Base-by-base conservation (phyloP, 2,113 vertebrate species). In the Irena cyanogastra region DNA sequence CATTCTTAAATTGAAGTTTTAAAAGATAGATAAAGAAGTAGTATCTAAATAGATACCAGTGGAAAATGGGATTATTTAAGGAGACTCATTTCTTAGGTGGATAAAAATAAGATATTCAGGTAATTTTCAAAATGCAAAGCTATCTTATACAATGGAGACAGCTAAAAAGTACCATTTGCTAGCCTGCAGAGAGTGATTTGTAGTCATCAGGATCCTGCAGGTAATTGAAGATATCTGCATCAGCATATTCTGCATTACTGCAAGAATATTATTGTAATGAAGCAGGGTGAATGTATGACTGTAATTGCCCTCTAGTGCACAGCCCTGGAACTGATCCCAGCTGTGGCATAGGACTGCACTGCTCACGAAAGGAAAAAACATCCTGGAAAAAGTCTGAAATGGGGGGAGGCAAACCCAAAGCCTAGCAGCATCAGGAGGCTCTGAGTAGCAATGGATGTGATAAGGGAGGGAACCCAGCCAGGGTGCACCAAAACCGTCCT, bases 281-380 rank as follows among this genome's bases (percentile, higher is more conserved):
- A 72, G 54, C 16, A 1, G 68, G 0, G 2, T 0, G 5, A 15
- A 18, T 54, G 22, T 81, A 78, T 2, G 21, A 56, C 54, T 81
- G 90, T 95, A 93, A 92, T 96, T 97, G 97, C 95, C 94, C 96
- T 96, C 95, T 97, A 97, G 95, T 96, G 96, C 95, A 94, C 93
- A 95, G 93, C 93, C 83, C 85, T 86, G 87, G 96, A 96, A 96
- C 79, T 97, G 92, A 93, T 95, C 80, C 74, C 91, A 75, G 94
- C 89, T 76, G 35, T 88, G 90, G 45, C 64, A 50, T 12, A 65
- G 78, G 63, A 60, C 84, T 2, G 4, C 35, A 8, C 49, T 33
- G 64, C 77, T 90, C 75, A 39, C 15, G 10, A 69, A 80, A 69
- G 27, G n/a, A 41, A 80, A 91, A 85, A 85, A 56, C 68, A 71